Percentiles rank a stretch among this genome's conserved stretches.
phyloP scores from a whole-genome alignment of 2,113 vertebrate species.

The Typhlomys cinereus region DNA sequence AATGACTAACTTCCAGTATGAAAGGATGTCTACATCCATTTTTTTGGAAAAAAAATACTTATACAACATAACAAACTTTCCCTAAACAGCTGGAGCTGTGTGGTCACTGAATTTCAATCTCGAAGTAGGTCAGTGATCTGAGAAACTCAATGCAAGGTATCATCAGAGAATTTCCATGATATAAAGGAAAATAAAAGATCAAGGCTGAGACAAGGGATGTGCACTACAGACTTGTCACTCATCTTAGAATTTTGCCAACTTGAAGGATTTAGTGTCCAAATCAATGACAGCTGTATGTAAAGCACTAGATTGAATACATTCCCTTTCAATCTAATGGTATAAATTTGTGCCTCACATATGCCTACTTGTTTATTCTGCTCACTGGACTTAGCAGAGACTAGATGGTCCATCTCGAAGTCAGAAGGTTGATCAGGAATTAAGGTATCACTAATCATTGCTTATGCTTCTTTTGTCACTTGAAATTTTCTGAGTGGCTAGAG shows the following conservation, averaged over 20 bases:
- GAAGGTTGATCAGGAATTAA: neutral
- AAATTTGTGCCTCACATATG: neutral
- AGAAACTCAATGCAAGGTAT: neutral
- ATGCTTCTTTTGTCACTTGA: neutral
- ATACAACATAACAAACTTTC: neutral
- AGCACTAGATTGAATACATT: neutral
- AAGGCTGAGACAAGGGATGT: neutral
- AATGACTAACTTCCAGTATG: neutral
- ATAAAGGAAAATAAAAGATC: neutral
- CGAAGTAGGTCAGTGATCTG: neutral
- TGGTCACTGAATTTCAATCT: neutral
- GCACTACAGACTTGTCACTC: neutral
- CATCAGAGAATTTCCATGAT: neutral
- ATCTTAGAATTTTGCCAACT: neutral
- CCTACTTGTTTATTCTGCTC: neutral
- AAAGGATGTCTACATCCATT: neutral
- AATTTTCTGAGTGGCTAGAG: neutral
- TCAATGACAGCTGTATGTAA: neutral
- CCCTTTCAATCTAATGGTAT: neutral
- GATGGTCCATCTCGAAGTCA: neutral
- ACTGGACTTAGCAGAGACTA: neutral
- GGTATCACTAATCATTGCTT: neutral
- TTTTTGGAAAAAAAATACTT: neutral
- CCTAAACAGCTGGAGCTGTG: neutral
- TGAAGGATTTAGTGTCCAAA: neutral